Base-by-base conservation (phyloP, 2,888 invertebrate genomes). In the Thymelicus lineola region DNA sequence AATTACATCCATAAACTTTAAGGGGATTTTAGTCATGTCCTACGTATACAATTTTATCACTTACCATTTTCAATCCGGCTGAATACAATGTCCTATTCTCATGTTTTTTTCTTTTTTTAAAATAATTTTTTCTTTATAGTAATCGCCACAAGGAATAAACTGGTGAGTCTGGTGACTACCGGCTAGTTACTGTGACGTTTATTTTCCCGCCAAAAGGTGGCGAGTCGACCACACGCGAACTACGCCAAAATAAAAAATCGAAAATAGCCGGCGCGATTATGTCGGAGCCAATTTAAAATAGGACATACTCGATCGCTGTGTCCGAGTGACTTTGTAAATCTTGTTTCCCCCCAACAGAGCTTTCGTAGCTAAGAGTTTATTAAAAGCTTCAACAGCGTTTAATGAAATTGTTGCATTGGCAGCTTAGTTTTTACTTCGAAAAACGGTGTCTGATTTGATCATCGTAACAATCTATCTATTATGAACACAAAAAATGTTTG, bases 161-260 rank as follows among this genome's bases (percentile, higher is more conserved):
- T 48, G 15, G 55, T 55, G 35, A 55, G 10, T 28, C 83, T 80
- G 81, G 72, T 75, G 79, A 81, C 82, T 78, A 80, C 78, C 86
- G 78, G 75, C 85, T 83, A 81, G 80, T 83, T 82, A 85, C 85
- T 89, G 83, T 87, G 85, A 82, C 82, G 78, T 77, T 84, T 75
- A 77, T 73, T 90, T 91, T 91, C 89, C 92, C 91, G 92, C 93
- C 91, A 91, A 91, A 91, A 89, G 82, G 83, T 79, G 81, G 81
- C 79, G 79, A 80, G 74, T 76, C 86, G 89, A 92, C 93, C 93
- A 93, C 93, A 93, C 93, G 91, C 93, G 91, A 92, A 92, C 93
- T 86, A 87, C 88, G 90, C 91, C 86, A 90, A 93, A 93, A 93
- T 93, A 93, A 93, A 91, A 91, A 86, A 79, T 89, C 88, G 64